Percentiles rank a stretch among this genome's conserved stretches.
Evolutionary conservation across 2,113 vertebrate species (phyloP).

Genomic region (Antigone vipio): DNA sequence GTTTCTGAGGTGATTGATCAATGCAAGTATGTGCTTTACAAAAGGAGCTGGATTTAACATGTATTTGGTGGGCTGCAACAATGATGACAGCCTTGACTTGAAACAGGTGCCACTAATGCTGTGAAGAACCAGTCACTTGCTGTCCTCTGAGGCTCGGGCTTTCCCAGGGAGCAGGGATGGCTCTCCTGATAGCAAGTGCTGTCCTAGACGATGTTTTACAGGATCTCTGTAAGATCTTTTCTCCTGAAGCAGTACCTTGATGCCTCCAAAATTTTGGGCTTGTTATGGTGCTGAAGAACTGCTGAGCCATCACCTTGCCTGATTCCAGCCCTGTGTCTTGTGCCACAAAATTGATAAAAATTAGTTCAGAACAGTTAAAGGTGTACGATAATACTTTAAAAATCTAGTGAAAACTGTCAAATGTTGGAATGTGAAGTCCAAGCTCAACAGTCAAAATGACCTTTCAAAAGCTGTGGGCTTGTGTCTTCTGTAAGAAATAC

Average conservation of each 20-base stretch:
- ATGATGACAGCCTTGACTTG: neutral
- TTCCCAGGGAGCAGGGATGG: neutral
- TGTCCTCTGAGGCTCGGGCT: neutral
- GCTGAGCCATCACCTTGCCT: neutral
- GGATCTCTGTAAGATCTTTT: too few species aligned
- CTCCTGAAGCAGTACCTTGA: neutral
- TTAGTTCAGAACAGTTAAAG: neutral
- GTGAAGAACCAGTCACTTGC: neutral
- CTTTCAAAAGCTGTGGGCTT: neutral
- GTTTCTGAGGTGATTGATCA: neutral
- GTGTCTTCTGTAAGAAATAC: neutral
- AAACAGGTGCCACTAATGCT: neutral
- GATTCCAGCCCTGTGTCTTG: neutral
- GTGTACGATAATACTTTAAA: neutral
- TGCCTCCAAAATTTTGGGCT: neutral
- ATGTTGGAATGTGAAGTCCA: neutral
- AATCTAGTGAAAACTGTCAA: neutral
- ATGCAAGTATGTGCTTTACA: neutral
- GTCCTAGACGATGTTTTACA: neutral
- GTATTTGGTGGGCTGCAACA: neutral
- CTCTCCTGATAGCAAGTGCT: neutral
- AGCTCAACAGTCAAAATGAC: neutral
- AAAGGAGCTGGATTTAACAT: rapidly evolving
- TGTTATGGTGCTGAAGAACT: neutral
- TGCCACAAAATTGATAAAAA: neutral